Evolutionary conservation across 2,113 vertebrate genomes (phyloP).

Genomic region (Cebus imitator): DNA sequence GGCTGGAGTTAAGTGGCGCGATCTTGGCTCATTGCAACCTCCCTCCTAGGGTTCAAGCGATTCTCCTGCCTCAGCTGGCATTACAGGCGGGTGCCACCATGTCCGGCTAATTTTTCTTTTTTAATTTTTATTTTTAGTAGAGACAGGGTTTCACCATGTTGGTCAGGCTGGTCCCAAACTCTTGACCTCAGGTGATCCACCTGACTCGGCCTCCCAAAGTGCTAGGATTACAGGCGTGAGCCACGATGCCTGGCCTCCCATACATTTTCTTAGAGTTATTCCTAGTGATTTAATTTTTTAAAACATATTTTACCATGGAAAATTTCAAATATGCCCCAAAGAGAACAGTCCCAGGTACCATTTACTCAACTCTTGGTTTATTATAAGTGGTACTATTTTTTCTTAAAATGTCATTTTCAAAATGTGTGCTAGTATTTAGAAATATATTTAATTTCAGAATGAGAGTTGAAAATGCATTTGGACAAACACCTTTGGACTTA

Average conservation of each 20-base stretch:
- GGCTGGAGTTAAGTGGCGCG: too few species aligned
- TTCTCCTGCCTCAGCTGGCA: background rate
- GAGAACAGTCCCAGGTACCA: background rate
- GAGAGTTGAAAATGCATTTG: background rate
- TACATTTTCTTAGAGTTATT: background rate
- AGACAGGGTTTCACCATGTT: background rate
- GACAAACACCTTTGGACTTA: background rate
- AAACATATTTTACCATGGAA: background rate
- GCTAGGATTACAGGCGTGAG: background rate
- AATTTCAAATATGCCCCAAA: background rate
- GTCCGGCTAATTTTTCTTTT: background rate
- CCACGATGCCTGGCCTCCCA: too few species aligned
- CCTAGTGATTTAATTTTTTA: background rate
- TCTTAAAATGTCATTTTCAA: slow-evolving; percentile 17
- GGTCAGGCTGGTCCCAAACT: too few species aligned
- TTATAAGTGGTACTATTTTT: background rate
- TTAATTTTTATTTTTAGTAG: background rate
- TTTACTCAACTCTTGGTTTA: background rate
- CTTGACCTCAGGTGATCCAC: background rate
- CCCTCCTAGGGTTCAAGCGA: background rate
- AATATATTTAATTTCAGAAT: background rate
- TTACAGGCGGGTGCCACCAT: background rate
- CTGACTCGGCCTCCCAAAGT: background rate
- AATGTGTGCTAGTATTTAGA: background rate
- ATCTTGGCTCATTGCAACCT: too few species aligned